Base-by-base conservation (phyloP, 2,797 vertebrate species). In the Oreochromis grahami region DNA sequence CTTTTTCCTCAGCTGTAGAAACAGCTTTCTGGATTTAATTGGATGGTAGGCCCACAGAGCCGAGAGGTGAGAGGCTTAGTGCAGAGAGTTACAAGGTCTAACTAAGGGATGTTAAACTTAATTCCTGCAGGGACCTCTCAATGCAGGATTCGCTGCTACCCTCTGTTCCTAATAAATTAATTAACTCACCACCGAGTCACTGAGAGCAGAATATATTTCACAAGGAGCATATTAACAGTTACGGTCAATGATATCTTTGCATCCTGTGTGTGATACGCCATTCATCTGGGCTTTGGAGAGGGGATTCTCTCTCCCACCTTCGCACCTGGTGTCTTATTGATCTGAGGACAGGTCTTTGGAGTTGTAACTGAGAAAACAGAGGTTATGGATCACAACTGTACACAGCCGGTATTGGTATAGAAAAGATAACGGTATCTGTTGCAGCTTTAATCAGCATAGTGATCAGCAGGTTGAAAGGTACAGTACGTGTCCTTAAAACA, bases 11-110 rank as follows among this genome's bases (percentile, higher is more conserved):
- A 78, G 90, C 89, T 78, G 89, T 83, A 84, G 83, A 85, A 90
- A 90, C 88, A 86, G 88, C 85, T 90, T 89, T 93, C 84, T 91
- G 80, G 79, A 86, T 93, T 95, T 96, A 96, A 96, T 95, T 96
- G 95, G 95, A 94, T 91, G 84, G 91, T 88, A 87, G 86, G 88
- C 90, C 90, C 85, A 81, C 58, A 76, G 89, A 90, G 91, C 93
- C 65, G 87, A 89, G 89, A 93, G 94, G 93, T 93, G 93, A 94
- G 91, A 84, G 93, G 90, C 94, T 96, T 93, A 94, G 90, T 86
- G 89, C 78, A 36, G 76, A 58, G 91, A 92, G 92, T 91, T 91
- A 88, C 87, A 86, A 84, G 91, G 91, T 93, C 94, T 93, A 87
- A 93, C 92, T 89, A 87, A 93, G 86, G 88, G 83, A 91, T 93